Conservation (phyloP, 2,888 invertebrate species). For the Drosophila paramelanica region DNA sequence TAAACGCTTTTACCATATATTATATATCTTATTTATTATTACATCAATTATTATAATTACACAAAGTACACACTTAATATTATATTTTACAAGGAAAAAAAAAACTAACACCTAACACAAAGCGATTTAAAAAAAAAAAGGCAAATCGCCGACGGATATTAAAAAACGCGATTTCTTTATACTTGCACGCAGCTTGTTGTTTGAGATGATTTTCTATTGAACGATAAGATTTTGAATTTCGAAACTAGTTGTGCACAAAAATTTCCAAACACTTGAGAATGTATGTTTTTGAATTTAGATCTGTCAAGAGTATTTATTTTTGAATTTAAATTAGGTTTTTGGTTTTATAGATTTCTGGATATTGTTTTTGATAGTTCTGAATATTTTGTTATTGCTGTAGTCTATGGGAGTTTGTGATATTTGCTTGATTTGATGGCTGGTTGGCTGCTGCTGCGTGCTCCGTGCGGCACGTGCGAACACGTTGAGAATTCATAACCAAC, state of each 20-base stretch:
- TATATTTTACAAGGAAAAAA: constrained; percentile 15
- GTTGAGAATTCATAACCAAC: constrained; percentile 83
- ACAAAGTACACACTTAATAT: constrained; percentile 28
- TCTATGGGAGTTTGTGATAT: constrained; percentile 42
- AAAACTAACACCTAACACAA: constrained; percentile 36
- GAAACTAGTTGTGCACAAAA: constrained; percentile 5
- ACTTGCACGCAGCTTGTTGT: constrained; percentile 49
- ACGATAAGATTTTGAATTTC: constrained; percentile 20
- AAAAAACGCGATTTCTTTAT: constrained; percentile 16
- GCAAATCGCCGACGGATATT: constrained; percentile 49
- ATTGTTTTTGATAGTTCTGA: constrained; percentile 10
- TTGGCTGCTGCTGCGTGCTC: constrained; percentile 72
- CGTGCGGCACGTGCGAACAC: constrained; percentile 82
- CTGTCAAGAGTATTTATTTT: constrained; percentile 13
- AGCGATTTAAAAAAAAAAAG: constrained; percentile 19
- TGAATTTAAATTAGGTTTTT: constrained; percentile 1
- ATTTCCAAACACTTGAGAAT: constrained; percentile 33
- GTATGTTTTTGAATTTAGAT: constrained; percentile 22
- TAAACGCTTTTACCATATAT: not conserved
- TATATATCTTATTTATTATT: constrained; percentile 3
- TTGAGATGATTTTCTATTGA: constrained; percentile 23
- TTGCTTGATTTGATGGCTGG: constrained; percentile 61
- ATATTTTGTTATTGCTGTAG: constrained; percentile 21
- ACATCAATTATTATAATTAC: not conserved
- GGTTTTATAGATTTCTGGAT: constrained; percentile 1